Percentiles rank a stretch among this genome's conserved stretches.
These are phyloP conservation scores for Ardeotis arabs DNA, from an alignment of 2,113 vertebrate species.

Conservation along the genomic window DNA sequence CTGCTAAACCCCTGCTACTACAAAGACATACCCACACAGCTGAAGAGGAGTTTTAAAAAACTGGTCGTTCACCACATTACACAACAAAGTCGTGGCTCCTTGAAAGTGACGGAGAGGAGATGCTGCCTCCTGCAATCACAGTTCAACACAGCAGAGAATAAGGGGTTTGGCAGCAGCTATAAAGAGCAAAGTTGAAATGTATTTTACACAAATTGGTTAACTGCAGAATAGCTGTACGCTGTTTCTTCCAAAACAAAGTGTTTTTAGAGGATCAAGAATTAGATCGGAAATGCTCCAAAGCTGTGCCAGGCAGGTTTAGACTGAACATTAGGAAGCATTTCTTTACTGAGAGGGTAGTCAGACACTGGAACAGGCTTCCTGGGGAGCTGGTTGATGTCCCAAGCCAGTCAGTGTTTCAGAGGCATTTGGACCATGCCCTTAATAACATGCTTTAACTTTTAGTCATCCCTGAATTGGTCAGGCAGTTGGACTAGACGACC, in stretches of 20 bases:
- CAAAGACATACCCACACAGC: background rate
- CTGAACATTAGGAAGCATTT: background rate
- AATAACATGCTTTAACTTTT: background rate
- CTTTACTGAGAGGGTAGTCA: background rate
- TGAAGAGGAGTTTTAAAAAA: background rate
- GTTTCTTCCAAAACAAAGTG: background rate
- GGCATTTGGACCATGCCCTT: background rate
- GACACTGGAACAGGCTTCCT: background rate
- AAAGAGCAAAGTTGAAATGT: background rate
- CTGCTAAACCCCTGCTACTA: background rate
- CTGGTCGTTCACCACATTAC: background rate
- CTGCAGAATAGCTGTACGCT: background rate
- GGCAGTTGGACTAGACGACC: background rate
- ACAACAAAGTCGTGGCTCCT: background rate
- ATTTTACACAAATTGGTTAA: background rate
- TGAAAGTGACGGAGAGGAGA: background rate
- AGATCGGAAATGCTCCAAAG: background rate
- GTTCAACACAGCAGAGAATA: background rate
- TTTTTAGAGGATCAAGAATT: background rate
- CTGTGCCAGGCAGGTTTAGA: background rate
- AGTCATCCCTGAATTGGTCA: background rate
- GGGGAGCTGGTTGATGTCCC: no score
- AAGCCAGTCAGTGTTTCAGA: background rate
- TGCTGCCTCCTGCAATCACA: background rate
- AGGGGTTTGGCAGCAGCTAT: background rate